phyloP scores from a whole-genome alignment of 2,113 vertebrate species.

The Ptilorrhoa leucosticta region DNA sequence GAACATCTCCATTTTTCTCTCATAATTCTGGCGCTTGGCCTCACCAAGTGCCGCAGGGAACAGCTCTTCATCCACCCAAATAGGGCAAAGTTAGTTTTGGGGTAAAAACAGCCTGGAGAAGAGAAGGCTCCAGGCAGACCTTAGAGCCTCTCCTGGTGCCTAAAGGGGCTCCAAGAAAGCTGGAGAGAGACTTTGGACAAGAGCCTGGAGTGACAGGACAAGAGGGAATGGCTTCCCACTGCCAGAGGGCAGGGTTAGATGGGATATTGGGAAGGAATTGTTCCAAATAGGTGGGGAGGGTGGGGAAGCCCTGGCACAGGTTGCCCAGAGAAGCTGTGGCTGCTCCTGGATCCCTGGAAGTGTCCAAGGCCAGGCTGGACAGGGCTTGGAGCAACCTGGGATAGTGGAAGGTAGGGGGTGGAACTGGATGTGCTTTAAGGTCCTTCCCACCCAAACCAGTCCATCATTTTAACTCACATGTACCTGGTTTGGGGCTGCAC shows the following conservation, averaged over 20 bases:
- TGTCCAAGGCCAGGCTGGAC: background rate
- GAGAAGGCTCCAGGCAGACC: background rate
- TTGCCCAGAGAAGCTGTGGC: background rate
- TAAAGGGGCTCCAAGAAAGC: background rate
- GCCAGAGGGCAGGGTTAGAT: background rate
- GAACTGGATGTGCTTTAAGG: background rate
- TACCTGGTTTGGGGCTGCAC: background rate
- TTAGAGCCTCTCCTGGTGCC: background rate
- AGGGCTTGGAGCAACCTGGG: background rate
- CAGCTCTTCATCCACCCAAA: background rate
- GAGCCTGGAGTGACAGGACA: background rate
- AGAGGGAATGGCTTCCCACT: background rate
- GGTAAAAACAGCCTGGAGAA: background rate
- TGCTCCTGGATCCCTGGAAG: background rate
- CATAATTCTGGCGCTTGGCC: background rate
- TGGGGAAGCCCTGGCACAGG: background rate
- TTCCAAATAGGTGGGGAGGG: background rate
- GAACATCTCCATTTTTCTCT: background rate
- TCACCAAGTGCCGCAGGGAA: rapidly evolving
- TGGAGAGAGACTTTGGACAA: background rate
- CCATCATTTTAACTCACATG: background rate
- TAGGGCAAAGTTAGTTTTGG: background rate
- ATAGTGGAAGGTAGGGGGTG: background rate
- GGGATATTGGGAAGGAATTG: background rate
- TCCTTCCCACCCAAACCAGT: background rate